Evolutionary conservation across 2,888 invertebrate species (phyloP).

Genomic region (Lasioglossum malachurum): DNA sequence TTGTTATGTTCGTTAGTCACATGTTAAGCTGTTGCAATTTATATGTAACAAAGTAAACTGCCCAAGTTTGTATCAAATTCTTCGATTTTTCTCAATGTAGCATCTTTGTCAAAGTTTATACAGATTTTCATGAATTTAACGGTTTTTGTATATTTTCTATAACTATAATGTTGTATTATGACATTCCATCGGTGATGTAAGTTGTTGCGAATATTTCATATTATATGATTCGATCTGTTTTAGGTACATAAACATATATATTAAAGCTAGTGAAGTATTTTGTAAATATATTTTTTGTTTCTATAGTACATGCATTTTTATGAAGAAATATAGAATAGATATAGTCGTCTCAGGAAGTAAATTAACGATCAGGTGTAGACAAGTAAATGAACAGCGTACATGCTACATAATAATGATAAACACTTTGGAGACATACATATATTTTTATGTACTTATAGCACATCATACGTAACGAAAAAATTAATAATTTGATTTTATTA

Average conservation of each 20-base stretch:
- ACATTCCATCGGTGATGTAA: background rate
- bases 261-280: background rate
- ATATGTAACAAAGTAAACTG: background rate
- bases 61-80: background rate
- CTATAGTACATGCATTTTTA: background rate
- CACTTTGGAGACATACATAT: background rate
- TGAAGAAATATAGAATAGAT: background rate
- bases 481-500: conserved; percentile 3
- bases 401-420: background rate
- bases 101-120: background rate
- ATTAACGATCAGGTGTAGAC: background rate
- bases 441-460: background rate
- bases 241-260: background rate
- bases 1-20: background rate
- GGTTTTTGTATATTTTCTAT: background rate
- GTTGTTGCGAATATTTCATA: background rate
- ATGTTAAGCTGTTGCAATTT: background rate
- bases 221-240: background rate
- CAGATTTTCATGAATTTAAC: background rate
- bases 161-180: background rate
- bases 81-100: too few relatives aligned
- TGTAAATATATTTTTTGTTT: background rate
- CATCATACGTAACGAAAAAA: background rate
- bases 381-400: background rate
- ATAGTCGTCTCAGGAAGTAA: background rate